Base-by-base conservation (phyloP, 2,797 vertebrate species). In the Pithecia hirsuta region DNA sequence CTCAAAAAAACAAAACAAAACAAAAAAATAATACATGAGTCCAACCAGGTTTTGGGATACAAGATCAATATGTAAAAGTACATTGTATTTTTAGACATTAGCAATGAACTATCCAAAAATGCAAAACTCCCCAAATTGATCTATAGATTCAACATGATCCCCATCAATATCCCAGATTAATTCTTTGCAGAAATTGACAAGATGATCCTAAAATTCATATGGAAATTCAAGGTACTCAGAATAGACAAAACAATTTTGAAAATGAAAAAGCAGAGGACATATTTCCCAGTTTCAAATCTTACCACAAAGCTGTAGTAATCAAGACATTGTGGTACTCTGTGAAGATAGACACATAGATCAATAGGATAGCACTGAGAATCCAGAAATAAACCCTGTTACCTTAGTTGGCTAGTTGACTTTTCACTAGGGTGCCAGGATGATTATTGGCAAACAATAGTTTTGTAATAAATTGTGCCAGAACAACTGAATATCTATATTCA, bases 111-210 rank as follows among this genome's bases (percentile, higher is more conserved):
- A 93, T 76, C 6, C 28, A 33, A 94, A 83, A 93, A 61, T 57
- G 13, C 13, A 64, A 48, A 57, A 57, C 1, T 95, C 39, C 36
- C n/a, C 55, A 59, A 78, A 57, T 11, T 50, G 24, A 76, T 52
- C 20, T 61, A 88, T 15, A 83, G 39, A 72, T 85, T 93, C n/a
- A 70, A 48, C 9, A 64, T 14, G 83, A 83, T 82, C 24, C 33
- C 7, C 61, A 41, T 30, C 57, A 93, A 80, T 44, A 80, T 44
- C 17, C 14, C 52, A 95, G 55, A 75, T 80, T 14, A 93, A 46
- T 80, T 94, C 33, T 93, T 57, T 87, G 30, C 28, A 87, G 44
- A 97, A 78, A 93, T 20, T 72, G 33, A 80, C 7, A 93, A 81
- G 10, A 26, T 75, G 44, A 92, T 59, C 12, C 48, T 91, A 75